These are phyloP conservation scores for Aricia artaxerxes DNA, from an alignment of 2,888 invertebrate genomes.

Conservation along the genomic window DNA sequence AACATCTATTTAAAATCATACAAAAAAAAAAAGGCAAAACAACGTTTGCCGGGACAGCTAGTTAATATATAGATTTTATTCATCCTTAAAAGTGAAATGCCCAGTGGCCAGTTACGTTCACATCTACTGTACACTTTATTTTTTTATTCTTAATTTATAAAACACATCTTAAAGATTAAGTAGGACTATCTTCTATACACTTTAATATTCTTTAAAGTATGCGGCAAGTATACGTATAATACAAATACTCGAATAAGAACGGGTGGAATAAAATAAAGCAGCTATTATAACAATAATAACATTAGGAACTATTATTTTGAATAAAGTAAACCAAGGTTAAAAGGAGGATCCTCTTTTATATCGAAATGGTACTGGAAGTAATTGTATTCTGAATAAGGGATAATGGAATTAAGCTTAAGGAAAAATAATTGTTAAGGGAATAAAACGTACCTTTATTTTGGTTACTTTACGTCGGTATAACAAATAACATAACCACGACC, in stretches of 20 bases:
- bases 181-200: too few relatives aligned
- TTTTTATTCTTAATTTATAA: too few relatives aligned
- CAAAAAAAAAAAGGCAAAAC: too few relatives aligned
- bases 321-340: slow-evolving; percentile 20
- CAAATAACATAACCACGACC: slow-evolving; percentile 16
- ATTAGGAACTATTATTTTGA: not conserved
- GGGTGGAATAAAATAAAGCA: not conserved
- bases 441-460: slow-evolving; percentile 29
- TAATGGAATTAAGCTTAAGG: slow-evolving; percentile 30
- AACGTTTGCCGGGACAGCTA: too few relatives aligned
- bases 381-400: slow-evolving; percentile 28
- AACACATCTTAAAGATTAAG: too few relatives aligned
- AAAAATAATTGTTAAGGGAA: slow-evolving; percentile 29
- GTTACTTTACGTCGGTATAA: slow-evolving; percentile 12
- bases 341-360: not conserved
- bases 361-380: slow-evolving; percentile 19
- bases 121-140: too few relatives aligned
- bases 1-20: too few relatives aligned
- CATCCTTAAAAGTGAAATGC: too few relatives aligned
- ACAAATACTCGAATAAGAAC: not conserved
- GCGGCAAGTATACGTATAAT: too few relatives aligned
- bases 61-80: too few relatives aligned
- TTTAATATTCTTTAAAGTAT: too few relatives aligned
- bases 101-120: too few relatives aligned
- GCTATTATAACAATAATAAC: not conserved